Percentiles rank a stretch among this genome's conserved stretches.
These are phyloP conservation scores for Erpornis zantholeuca DNA, from an alignment of 2,113 vertebrate genomes.

Conservation along the genomic window DNA sequence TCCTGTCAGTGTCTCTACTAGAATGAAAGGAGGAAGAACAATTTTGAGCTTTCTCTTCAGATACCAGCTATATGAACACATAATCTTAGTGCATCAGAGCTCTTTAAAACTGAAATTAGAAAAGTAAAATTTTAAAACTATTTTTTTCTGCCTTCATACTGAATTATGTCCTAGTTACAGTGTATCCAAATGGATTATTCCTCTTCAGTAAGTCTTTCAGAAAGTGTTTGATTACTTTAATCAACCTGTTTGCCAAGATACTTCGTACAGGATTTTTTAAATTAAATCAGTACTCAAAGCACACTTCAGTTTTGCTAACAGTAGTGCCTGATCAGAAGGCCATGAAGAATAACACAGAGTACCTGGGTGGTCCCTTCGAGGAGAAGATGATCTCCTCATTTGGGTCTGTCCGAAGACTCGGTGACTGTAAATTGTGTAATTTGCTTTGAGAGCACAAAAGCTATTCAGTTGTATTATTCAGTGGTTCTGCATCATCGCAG, in stretches of 20 bases:
- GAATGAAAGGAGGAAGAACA: background rate
- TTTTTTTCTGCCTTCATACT: background rate
- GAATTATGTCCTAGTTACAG: background rate
- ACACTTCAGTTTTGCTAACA: background rate
- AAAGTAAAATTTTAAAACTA: background rate
- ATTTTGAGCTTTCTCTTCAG: background rate
- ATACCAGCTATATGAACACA: background rate
- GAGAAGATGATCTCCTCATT: slow-evolving; percentile 24
- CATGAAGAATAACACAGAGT: background rate
- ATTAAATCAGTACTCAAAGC: background rate
- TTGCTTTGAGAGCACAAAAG: slow-evolving; percentile 43
- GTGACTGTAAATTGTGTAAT: slow-evolving; percentile 51
- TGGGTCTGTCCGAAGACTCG: background rate
- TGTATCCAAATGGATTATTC: background rate
- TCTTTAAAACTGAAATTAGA: background rate
- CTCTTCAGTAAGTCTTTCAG: background rate
- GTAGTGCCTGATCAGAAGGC: background rate
- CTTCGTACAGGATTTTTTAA: background rate
- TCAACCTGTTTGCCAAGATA: background rate
- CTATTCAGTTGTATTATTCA: slow-evolving; percentile 37
- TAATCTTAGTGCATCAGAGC: background rate
- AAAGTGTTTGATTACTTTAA: background rate
- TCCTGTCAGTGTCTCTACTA: background rate
- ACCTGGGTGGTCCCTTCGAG: background rate
- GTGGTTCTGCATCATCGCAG: background rate